Base-by-base conservation (phyloP, 2,797 vertebrate genomes). In the Erethizon dorsatum region DNA sequence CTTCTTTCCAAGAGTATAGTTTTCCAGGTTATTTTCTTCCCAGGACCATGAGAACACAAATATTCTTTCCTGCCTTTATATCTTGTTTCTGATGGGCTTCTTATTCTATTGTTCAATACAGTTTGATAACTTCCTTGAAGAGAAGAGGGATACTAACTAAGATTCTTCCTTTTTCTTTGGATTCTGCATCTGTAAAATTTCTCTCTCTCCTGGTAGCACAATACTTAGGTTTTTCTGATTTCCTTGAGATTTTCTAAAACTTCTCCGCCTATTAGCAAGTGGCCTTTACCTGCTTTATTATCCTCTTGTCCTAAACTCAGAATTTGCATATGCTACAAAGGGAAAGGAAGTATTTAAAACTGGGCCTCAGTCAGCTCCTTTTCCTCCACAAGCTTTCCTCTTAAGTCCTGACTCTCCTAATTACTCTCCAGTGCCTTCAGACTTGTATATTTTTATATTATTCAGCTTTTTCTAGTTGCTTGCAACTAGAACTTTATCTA, bases 191-290 rank as follows among this genome's bases (percentile, higher is more conserved):
- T 14, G 18, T 91, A 57, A 93, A 52, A 78, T 93, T 59, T 24
- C 17, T 92, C 7, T 37, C 24, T 87, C 5, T 24, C 20, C 77
- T 54, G 9, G 22, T 67, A 94, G 20, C 31, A 52, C 15, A 95
- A 52, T 83, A 75, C 63, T 94, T 20, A 18, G 12, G 69, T 41
- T 88, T 97, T 95, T 94, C 24, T 94, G 33, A 61, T 45, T 28
- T 15, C 18, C 50, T 75, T 93, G 69, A 63, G 33, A 57, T 91
- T 50, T 31, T 45, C 41, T 59, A 47, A 80, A 78, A 77, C 17
- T 12, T 41, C 22, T 47, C 14, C 54, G 50, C 1, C 7, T 45
- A 12, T 52, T 50, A 84, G 37, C 22, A 94, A 3, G 5, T 85
- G 31, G 1, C 2, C 45, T 63, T 24, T 2, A 52, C 6, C 13